Evolutionary conservation across 37 sponge, comb jelly and placozoan genomes (phyloP), one percentile per base, ranked within the genome.

Genomic region (Hexactinellida sp.): DNA sequence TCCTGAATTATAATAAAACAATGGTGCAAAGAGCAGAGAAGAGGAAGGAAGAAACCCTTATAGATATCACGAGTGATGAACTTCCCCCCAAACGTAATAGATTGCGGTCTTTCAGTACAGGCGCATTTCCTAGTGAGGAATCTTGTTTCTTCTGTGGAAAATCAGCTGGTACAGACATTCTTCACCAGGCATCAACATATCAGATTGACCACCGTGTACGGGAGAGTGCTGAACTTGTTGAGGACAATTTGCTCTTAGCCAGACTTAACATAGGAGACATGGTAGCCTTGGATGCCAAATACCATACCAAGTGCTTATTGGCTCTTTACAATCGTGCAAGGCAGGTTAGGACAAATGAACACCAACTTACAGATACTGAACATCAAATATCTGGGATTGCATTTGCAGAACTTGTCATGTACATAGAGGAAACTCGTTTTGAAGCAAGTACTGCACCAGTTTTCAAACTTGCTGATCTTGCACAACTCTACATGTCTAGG

Each of bases 381-480:
- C 10, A 41, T 5, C 5, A n/a, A 41, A 41, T 41, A 41, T 41
- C 47, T 16, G 47, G 47, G 13, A 41, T 41, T 41, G 47, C 47
- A 5, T n/a, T n/a, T n/a, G n/a, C n/a, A n/a, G n/a, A n/a, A n/a
- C n/a, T n/a, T n/a, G n/a, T n/a, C n/a, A n/a, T n/a, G n/a, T n/a
- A n/a, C n/a, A n/a, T n/a, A n/a, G n/a, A n/a, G n/a, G n/a, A n/a
- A n/a, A n/a, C n/a, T n/a, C n/a, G n/a, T n/a, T n/a, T n/a, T n/a
- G n/a, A n/a, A n/a, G n/a, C n/a, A n/a, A n/a, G n/a, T n/a, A 16
- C 13, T 41, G 87, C 47, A 82, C 87, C 87, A 32, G 41, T 86
- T 1, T 86, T 86, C 39, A 86, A 71, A 38, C 87, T 86, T 9
- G 10, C 38, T 36, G 82, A 86, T 36, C 82, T 87, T 32, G 54